These are phyloP conservation scores for Galbula dea DNA, from an alignment of 2,113 vertebrate genomes.

Conservation along the genomic window DNA sequence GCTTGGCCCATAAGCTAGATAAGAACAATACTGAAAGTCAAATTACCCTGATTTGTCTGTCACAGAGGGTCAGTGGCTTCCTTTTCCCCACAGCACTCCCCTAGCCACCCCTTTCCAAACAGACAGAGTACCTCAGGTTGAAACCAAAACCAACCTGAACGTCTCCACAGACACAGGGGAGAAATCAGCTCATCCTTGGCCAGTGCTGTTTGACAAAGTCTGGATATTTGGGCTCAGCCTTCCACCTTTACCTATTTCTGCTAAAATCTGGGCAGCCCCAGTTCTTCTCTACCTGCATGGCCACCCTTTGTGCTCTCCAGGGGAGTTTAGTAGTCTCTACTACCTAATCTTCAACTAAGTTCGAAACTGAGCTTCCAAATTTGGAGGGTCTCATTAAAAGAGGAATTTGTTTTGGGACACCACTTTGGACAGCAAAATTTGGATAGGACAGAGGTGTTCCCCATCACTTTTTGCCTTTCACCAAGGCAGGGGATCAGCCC, in stretches of 20 bases:
- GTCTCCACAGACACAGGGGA: neutral
- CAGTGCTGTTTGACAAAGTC: neutral
- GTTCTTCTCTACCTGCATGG: too few species aligned
- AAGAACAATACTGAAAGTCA: neutral
- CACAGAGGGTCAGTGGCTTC: neutral
- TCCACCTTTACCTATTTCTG: neutral
- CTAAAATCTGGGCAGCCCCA: neutral
- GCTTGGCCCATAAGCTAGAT: neutral
- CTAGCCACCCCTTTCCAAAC: neutral
- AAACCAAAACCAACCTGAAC: neutral
- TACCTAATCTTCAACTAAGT: neutral
- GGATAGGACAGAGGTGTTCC: neutral
- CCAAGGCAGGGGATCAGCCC: neutral
- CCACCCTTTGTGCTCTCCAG: neutral
- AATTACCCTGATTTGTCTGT: neutral
- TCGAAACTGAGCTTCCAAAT: neutral
- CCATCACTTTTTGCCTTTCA: neutral
- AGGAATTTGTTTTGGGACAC: neutral
- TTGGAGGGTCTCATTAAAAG: neutral
- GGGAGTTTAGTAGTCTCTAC: neutral
- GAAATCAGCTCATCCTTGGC: neutral
- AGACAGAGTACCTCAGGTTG: neutral
- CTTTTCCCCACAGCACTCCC: fast-evolving
- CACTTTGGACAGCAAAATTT: neutral
- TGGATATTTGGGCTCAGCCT: neutral